phyloP scores from a whole-genome alignment of 2,888 invertebrate species.

The Mongoloraphidia duomilia region DNA sequence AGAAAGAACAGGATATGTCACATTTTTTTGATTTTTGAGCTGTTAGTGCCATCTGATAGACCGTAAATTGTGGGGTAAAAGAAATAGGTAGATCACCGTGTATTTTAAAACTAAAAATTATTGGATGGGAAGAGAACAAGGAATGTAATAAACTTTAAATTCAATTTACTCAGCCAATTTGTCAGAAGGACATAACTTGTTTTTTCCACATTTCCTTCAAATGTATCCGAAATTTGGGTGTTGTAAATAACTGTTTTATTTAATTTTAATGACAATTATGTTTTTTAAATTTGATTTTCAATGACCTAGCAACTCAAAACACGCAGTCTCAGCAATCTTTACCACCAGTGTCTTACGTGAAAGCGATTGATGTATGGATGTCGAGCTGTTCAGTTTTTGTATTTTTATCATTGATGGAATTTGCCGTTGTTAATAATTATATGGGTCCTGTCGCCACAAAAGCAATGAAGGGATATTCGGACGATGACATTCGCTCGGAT shows the following conservation, averaged over 20 bases:
- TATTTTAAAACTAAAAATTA: no score
- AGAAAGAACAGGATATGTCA: no score
- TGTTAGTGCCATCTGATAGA: no score
- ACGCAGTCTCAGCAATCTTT: conserved; percentile 81
- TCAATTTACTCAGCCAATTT: no score
- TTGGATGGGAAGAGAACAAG: no score
- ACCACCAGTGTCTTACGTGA: conserved; percentile 84
- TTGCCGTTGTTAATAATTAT: conserved; percentile 80
- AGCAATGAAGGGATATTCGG: conserved; percentile 81
- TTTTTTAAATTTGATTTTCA: conserved; percentile 8
- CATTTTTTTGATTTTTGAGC: no score
- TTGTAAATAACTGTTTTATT: background rate
- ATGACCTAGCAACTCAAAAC: conserved; percentile 66
- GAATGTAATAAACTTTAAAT: no score
- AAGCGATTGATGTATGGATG: conserved; percentile 89
- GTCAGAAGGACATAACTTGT: no score
- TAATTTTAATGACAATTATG: background rate
- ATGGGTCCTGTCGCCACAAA: conserved; percentile 75
- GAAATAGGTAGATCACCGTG: no score
- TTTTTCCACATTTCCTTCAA: no score
- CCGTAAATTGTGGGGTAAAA: no score
- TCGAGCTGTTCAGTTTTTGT: conserved; percentile 84
- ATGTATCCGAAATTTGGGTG: no score
- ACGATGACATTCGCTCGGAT: conserved; percentile 61
- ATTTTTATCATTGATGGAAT: conserved; percentile 81